Conservation (phyloP, 2,888 invertebrate genomes). For the Trichopria drosophilae region DNA sequence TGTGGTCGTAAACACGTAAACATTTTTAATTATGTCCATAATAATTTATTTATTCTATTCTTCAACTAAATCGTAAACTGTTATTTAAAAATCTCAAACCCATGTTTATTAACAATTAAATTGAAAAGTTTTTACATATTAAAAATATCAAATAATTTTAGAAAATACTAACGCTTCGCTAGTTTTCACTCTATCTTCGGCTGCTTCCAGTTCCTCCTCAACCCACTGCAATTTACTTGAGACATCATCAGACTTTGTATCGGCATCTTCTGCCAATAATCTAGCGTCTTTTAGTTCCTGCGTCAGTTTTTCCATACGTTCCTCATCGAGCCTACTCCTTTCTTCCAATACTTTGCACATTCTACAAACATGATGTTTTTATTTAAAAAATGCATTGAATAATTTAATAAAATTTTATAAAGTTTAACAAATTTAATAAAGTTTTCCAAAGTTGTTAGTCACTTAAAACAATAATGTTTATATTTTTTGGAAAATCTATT, state of each 20-base stretch:
- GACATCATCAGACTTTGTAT: constrained; percentile 72
- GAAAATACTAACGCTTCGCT: constrained; percentile 65
- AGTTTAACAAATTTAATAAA: background rate
- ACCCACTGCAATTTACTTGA: constrained; percentile 70
- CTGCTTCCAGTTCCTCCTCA: constrained; percentile 71
- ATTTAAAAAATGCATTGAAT: background rate
- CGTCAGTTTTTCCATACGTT: constrained; percentile 68
- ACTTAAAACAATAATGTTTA: background rate
- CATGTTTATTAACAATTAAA: too few relatives aligned
- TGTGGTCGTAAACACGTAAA: too few relatives aligned
- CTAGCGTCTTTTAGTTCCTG: constrained; percentile 70
- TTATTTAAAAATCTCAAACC: too few relatives aligned
- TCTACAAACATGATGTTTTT: constrained; percentile 57
- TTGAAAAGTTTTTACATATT: too few relatives aligned
- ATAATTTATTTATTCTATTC: too few relatives aligned
- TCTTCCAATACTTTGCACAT: constrained; percentile 70
- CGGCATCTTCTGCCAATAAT: constrained; percentile 71
- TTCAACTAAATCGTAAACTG: too few relatives aligned
- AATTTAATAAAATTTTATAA: constrained; percentile 1
- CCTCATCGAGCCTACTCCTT: constrained; percentile 68
- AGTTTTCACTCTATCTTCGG: constrained; percentile 70
- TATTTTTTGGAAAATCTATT: background rate
- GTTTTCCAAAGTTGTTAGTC: background rate
- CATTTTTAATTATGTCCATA: too few relatives aligned
- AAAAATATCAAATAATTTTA: too few relatives aligned